phyloP scores from a whole-genome alignment of 2,888 invertebrate species.

The Lamellibrachia columna region DNA sequence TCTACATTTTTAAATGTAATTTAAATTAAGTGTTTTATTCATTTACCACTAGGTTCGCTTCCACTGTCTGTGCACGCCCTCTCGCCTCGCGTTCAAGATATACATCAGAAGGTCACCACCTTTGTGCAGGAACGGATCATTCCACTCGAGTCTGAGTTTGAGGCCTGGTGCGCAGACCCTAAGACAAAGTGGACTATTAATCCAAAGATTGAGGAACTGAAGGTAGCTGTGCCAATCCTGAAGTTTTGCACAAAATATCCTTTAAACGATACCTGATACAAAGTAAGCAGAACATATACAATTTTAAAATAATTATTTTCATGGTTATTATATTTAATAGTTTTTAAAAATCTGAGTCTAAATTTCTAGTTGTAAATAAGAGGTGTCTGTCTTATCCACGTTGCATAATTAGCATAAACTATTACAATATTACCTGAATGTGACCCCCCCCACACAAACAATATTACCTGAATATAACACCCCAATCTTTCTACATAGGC shows the following conservation, averaged over 20 bases:
- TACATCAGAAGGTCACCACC: constrained; percentile 60
- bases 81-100: constrained; percentile 59
- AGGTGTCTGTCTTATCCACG: not conserved
- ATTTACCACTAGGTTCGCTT: constrained; percentile 50
- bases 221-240: constrained; percentile 47
- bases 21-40: not conserved
- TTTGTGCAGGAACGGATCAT: constrained; percentile 65
- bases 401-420: too few species aligned
- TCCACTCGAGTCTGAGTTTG: constrained; percentile 62
- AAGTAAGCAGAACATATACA: not conserved
- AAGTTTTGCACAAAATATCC: not conserved
- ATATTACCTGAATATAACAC: not conserved
- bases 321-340: not conserved
- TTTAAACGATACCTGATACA: not conserved
- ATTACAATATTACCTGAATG: not conserved
- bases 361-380: not conserved
- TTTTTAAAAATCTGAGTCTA: not conserved
- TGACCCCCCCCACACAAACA: not conserved
- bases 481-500: constrained; percentile 41
- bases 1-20: too few species aligned
- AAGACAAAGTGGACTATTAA: constrained; percentile 60
- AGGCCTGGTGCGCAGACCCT: constrained; percentile 47
- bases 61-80: constrained; percentile 61
- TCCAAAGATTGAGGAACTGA: constrained; percentile 62
- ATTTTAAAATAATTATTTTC: not conserved